Evolutionary conservation across 2,797 vertebrate species (phyloP), one percentile per base, ranked within the genome.

Genomic region (Lemur catta): DNA sequence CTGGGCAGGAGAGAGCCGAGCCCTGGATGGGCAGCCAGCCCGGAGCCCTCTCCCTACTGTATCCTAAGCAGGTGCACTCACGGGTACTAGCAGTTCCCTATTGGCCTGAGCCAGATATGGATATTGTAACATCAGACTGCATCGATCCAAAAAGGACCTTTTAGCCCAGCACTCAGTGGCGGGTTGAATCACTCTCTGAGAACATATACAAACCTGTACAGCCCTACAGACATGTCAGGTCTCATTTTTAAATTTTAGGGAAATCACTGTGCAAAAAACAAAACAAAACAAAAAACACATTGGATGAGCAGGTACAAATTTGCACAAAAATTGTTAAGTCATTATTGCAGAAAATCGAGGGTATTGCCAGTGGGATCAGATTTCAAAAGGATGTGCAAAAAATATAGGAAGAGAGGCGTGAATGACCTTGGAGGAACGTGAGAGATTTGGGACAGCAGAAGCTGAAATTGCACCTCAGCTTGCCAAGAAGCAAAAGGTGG

Each of bases 361-460:
- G 10, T 26, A 46, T 74, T 17, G 2, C 52, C 43, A 35, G n/a
- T 1, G 11, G 52, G 28, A 71, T 72, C 28, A 9, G 59, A 38
- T 50, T 65, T 84, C 35, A n/a, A 48, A 93, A 86, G 52, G 15
- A 63, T 52, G 38, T 33, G 35, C 10, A 41, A 41, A 76, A 67
- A 48, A 24, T 28, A 10, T 0, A 61, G 30, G 33, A 52, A 30
- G n/a, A 87, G 46, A 30, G 26, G 43, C 2, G 0, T n/a, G 6
- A n/a, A 30, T 38, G 63, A 69, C 22, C n/a, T 1, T 15, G 15
- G 48, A 14, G 14, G n/a, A 2, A 7, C 1, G 0, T 10, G 48
- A 41, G 20, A 55, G 38, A 18, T 10, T 46, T 41, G 26, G 63
- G 55, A 17, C 11, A 46, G 41, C 15, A n/a, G 38, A 46, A 24